These are phyloP conservation scores for Cosmorhoe ocellata DNA, from an alignment of 2,888 invertebrate species.

Conservation along the genomic window DNA sequence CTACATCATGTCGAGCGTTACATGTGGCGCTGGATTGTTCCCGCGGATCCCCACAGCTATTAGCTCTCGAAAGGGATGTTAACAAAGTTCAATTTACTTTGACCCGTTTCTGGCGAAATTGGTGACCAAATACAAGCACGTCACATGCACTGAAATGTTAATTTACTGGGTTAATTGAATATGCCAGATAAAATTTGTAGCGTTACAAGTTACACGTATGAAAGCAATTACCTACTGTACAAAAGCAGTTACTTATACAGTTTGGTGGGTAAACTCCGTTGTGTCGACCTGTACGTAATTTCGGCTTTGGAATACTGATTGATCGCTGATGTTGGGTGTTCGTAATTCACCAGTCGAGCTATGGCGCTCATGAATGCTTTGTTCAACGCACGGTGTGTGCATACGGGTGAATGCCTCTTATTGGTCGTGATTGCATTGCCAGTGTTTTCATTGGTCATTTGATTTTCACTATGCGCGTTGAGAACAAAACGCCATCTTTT, in stretches of 20 bases:
- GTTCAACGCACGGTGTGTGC: background rate
- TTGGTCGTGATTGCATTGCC: too few relatives aligned
- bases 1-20: too few relatives aligned
- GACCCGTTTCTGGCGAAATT: conserved; percentile 26
- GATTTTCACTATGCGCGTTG: too few relatives aligned
- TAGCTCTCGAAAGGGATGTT: background rate
- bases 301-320: too few relatives aligned
- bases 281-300: too few relatives aligned
- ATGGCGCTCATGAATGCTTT: background rate
- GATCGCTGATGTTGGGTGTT: too few relatives aligned
- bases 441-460: background rate
- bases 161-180: conserved; percentile 23
- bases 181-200: conserved; percentile 3
- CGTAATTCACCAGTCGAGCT: too few relatives aligned
- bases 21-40: too few relatives aligned
- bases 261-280: too few relatives aligned
- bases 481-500: too few relatives aligned
- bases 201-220: background rate
- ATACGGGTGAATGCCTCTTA: background rate
- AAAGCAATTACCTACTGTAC: background rate
- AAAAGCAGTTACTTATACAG: too few relatives aligned
- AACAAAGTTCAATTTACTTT: conserved; percentile 12
- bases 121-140: conserved; percentile 21
- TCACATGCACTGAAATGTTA: conserved; percentile 21
- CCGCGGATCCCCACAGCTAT: background rate